A percentile compares a stretch with the other conserved stretches of the same genome.
These are phyloP conservation scores for Loris lydekkerianus DNA, from an alignment of 2,797 vertebrate species.

Conservation along the genomic window DNA sequence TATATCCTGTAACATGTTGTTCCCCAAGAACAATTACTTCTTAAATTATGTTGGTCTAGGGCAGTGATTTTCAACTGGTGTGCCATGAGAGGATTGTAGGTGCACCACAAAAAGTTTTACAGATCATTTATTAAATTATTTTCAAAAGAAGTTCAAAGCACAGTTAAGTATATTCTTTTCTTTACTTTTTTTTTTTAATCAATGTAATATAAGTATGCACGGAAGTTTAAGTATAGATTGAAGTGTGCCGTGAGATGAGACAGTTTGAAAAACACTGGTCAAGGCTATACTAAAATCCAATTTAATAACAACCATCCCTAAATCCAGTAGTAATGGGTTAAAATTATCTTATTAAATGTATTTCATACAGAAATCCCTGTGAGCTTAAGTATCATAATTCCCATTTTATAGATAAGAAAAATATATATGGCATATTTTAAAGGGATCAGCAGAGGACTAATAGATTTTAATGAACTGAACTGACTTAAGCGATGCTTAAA, in stretches of 20 bases:
- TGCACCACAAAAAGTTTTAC: no score
- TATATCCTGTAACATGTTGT: constrained; percentile 1
- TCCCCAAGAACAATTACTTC: constrained; percentile 24
- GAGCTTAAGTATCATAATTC: constrained; percentile 46
- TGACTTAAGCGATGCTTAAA: background rate
- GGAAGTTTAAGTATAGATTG: no score
- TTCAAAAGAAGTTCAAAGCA: no score
- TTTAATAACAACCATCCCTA: background rate
- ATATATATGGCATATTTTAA: background rate
- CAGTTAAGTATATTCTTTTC: no score
- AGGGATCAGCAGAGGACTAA: background rate
- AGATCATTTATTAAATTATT: no score
- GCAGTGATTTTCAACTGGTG: no score
- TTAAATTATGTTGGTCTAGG: constrained; percentile 17
- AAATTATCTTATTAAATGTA: constrained; percentile 27
- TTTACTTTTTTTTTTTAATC: no score
- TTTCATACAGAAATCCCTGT: background rate
- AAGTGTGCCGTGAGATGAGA: no score
- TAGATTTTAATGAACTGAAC: background rate
- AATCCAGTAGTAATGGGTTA: constrained; percentile 3
- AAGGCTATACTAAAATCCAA: background rate
- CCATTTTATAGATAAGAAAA: constrained; percentile 52
- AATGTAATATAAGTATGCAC: no score
- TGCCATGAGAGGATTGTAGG: no score
- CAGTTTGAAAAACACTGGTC: no score